Conservation (phyloP, 2,797 vertebrate genomes). For the Alectoris magna region DNA sequence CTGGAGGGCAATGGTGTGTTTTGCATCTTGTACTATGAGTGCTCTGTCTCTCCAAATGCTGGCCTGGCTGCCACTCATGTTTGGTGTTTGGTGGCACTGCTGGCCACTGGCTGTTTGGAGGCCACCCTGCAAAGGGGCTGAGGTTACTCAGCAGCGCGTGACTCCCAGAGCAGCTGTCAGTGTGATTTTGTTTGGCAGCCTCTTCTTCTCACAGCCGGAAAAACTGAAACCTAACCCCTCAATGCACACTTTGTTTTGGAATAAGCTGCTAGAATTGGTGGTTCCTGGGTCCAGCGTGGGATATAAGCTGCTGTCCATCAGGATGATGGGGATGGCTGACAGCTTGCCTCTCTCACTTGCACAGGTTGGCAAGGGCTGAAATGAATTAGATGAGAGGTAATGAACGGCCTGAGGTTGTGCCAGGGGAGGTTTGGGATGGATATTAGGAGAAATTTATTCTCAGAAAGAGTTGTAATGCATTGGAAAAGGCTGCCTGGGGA, state of each 20-base stretch:
- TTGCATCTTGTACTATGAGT: background rate
- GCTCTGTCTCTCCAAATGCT: background rate
- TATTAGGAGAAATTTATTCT: too few species aligned
- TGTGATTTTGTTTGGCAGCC: conserved; percentile 67
- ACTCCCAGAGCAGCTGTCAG: conserved; percentile 53
- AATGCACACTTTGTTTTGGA: conserved; percentile 54
- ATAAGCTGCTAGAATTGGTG: conserved; percentile 42
- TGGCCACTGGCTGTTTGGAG: conserved; percentile 9
- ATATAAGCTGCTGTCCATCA: conserved; percentile 55
- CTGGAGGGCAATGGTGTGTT: background rate
- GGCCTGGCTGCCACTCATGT: conserved; percentile 2
- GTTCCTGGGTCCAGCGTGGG: conserved; percentile 17
- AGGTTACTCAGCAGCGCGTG: background rate
- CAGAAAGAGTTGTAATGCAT: too few species aligned
- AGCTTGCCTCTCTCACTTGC: background rate
- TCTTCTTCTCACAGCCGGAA: conserved; percentile 39
- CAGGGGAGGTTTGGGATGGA: too few species aligned
- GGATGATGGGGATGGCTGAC: conserved; percentile 51
- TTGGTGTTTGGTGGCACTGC: background rate
- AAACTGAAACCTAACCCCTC: conserved; percentile 52
- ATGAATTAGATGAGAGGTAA: background rate
- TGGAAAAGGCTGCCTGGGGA: too few species aligned
- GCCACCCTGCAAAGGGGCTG: background rate
- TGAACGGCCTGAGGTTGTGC: too few species aligned
- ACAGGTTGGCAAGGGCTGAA: background rate